Evolutionary conservation across 2,888 invertebrate species (phyloP).

Genomic region (Scaptomyza cyrtandrae): DNA sequence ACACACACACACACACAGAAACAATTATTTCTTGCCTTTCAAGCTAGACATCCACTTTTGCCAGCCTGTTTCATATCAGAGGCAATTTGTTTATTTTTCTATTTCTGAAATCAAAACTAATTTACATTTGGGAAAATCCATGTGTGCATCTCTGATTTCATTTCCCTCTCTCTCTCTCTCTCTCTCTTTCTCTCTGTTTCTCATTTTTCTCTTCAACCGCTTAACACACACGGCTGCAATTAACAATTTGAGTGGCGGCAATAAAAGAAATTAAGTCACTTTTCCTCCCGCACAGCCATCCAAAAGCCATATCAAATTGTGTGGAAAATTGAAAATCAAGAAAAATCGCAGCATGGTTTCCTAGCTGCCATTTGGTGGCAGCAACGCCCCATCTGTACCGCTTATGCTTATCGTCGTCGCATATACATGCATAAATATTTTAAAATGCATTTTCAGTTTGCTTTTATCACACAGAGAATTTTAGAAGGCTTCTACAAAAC

Average conservation of each 20-base stretch:
- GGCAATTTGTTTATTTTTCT: slow-evolving; percentile 52
- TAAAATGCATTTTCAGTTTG: not conserved
- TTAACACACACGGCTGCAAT: slow-evolving; percentile 50
- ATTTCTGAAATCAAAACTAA: slow-evolving; percentile 47
- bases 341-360: slow-evolving; percentile 42
- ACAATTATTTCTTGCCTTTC: not conserved
- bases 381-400: not conserved
- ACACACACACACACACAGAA: not conserved
- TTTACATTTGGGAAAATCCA: slow-evolving; percentile 62
- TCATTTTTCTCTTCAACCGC: not conserved
- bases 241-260: slow-evolving; percentile 68
- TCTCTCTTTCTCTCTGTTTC: not conserved
- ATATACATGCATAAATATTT: not conserved
- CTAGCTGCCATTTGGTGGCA: slow-evolving; percentile 33
- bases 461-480: slow-evolving; percentile 10
- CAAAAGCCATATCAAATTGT: slow-evolving; percentile 37
- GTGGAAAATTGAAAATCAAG: slow-evolving; percentile 47
- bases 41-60: slow-evolving; percentile 9
- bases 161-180: not conserved
- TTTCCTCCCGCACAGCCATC: slow-evolving; percentile 18
- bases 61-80: slow-evolving; percentile 43
- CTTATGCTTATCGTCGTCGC: slow-evolving; percentile 30
- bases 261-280: slow-evolving; percentile 63
- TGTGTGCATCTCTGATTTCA: slow-evolving; percentile 22
- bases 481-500: not conserved